Evolutionary conservation across 2,797 vertebrate species (phyloP).

Genomic region (Sebastes trivittatus): DNA sequence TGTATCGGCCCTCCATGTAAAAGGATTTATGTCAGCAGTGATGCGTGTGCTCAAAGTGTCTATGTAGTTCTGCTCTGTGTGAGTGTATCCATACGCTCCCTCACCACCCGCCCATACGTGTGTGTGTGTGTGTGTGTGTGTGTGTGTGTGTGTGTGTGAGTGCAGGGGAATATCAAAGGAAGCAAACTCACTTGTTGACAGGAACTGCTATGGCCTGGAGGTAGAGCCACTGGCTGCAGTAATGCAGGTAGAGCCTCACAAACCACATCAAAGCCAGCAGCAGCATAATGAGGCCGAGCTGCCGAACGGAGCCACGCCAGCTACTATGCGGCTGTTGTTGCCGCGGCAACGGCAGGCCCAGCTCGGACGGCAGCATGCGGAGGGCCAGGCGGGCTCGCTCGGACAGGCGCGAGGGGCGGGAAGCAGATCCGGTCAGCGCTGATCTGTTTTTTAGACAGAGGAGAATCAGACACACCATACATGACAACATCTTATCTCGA

Average conservation of each 20-base stretch:
- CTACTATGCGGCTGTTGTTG: slow-evolving; percentile 67
- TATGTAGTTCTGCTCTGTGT: slow-evolving; percentile 8
- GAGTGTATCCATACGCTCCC: slow-evolving; percentile 21
- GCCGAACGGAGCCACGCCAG: slow-evolving; percentile 67
- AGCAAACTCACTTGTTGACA: slow-evolving; percentile 91
- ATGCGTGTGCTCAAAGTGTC: slow-evolving; percentile 11
- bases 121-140: background rate
- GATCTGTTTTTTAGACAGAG: slow-evolving; percentile 45
- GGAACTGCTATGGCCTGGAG: slow-evolving; percentile 89
- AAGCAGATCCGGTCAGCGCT: slow-evolving; percentile 7
- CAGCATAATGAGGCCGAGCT: slow-evolving; percentile 84
- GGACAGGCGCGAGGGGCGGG: slow-evolving; percentile 44
- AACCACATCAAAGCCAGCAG: slow-evolving; percentile 91
- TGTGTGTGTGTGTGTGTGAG: slow-evolving; percentile 14
- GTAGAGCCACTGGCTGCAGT: slow-evolving; percentile 94
- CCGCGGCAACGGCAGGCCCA: slow-evolving; percentile 75
- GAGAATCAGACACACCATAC: background rate
- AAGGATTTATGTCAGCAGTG: slow-evolving; percentile 45
- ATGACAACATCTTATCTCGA: background rate
- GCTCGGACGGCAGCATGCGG: slow-evolving; percentile 82
- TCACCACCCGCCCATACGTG: background rate
- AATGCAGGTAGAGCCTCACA: slow-evolving; percentile 92
- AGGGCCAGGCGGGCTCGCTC: slow-evolving; percentile 72
- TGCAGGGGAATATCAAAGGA: slow-evolving; percentile 79
- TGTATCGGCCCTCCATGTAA: slow-evolving; percentile 26